Evolutionary conservation across 1,140 invertebrate genomes (phyloP), one percentile per base, ranked within the genome.

Genomic region (Scaptomyza hsui): DNA sequence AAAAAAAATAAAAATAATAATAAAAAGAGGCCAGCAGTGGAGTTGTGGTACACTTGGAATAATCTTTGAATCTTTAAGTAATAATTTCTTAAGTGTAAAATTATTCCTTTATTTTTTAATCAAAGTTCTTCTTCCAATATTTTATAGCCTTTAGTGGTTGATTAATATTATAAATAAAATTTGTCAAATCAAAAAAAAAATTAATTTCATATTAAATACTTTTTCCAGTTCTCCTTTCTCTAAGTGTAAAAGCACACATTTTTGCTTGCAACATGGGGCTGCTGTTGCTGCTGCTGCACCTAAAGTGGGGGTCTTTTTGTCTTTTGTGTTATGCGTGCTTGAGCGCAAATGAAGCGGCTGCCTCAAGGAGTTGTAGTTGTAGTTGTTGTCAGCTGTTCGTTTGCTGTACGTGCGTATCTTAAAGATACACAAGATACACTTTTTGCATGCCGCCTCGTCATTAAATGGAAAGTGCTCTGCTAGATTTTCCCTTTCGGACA

Each of bases 251-350:
- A 4, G 24, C 24, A 24, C 24, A 24, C 24, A 24, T 24, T 1
- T 24, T 24, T 47, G 67, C 70, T 51, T 69, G 51, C 57, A 71
- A 62, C 77, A 74, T 71, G 77, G 56, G 62, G 76, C 60, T 41
- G 79, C 56, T 10, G 19, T 13, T 15, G 42, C 12, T 15, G 18
- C 71, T 48, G 41, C 19, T 5, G 26, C 26, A 29, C 26, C 42
- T 35, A 5, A 15, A 55, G 51, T 77, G 70, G 57, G 76, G 81
- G 69, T 42, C 47, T 70, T 65, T 65, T 71, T 71, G 61, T 86
- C 81, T 85, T 86, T 86, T 68, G 81, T 68, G 81, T 73, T 75
- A 86, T 85, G 81, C 81, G 82, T 85, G 81, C 81, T 85, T 85
- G 81, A 77, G 64, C 72, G 73, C 82, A 85, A 85, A 85, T 85